phyloP scores from a whole-genome alignment of 2,113 vertebrate genomes.

The Oreamnos americanus region DNA sequence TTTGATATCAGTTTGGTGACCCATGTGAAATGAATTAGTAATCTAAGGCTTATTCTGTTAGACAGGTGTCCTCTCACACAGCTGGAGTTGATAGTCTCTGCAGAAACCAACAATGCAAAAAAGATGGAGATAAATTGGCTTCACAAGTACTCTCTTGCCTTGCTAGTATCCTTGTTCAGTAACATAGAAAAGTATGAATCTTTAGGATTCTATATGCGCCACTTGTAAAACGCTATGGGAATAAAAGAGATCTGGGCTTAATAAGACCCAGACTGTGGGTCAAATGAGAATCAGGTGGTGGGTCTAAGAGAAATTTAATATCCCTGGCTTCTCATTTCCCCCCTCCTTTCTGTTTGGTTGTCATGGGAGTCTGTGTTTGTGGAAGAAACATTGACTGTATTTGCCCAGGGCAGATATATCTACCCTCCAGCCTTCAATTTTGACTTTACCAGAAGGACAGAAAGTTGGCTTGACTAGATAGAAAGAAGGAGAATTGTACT shows the following conservation, averaged over 20 bases:
- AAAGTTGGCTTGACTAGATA: background rate
- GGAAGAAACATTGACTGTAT: background rate
- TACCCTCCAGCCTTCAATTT: background rate
- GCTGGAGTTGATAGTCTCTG: background rate
- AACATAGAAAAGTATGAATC: background rate
- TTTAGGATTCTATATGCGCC: background rate
- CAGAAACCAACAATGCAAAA: background rate
- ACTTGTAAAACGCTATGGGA: background rate
- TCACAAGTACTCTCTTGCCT: background rate
- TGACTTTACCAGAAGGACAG: background rate
- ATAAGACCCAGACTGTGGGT: background rate
- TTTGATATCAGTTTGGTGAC: slow-evolving; percentile 51
- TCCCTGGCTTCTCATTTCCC: background rate
- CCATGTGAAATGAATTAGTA: slow-evolving; percentile 37
- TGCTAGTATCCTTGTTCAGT: background rate
- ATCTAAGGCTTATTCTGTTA: slow-evolving; percentile 33
- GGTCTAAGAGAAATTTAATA: slow-evolving; percentile 37
- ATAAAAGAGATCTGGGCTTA: slow-evolving; percentile 32
- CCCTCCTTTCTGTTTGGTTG: background rate
- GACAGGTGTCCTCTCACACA: slow-evolving; percentile 46
- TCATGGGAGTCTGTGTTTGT: slow-evolving; percentile 19
- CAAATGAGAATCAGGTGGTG: slow-evolving; percentile 53
- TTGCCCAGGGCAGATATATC: background rate
- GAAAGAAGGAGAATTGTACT: background rate
- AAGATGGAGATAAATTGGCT: background rate